Evolutionary conservation across 2,888 invertebrate genomes (phyloP).

Genomic region (Caenorhabditis afra): DNA sequence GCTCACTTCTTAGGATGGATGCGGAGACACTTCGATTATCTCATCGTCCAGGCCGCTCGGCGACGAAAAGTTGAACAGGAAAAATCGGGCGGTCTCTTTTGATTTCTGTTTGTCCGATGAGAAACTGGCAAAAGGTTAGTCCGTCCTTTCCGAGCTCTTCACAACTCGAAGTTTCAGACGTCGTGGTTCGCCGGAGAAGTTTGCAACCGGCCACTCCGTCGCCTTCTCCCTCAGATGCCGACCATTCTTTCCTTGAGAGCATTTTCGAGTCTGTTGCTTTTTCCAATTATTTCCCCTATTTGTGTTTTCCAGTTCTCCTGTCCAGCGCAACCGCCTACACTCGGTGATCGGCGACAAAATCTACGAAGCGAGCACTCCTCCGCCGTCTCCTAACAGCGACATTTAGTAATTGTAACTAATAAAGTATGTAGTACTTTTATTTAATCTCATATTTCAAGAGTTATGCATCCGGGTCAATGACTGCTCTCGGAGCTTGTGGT

Average conservation of each 20-base stretch:
- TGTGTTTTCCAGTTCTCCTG: constrained; percentile 29
- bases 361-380: constrained; percentile 41
- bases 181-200: constrained; percentile 42
- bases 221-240: constrained; percentile 28
- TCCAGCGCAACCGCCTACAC: constrained; percentile 39
- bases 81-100: constrained; percentile 36
- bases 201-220: constrained; percentile 34
- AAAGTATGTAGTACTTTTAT: constrained; percentile 18
- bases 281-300: background rate
- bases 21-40: constrained; percentile 8
- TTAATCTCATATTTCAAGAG: background rate
- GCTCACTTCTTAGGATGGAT: constrained; percentile 18
- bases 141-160: background rate
- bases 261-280: constrained; percentile 32
- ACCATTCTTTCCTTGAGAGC: constrained; percentile 40
- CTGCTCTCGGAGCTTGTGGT: constrained; percentile 39
- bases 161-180: constrained; percentile 5
- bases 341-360: constrained; percentile 48
- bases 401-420: constrained; percentile 38
- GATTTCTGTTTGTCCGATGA: constrained; percentile 31
- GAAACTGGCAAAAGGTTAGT: constrained; percentile 17
- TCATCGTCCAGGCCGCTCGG: constrained; percentile 12
- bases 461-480: constrained; percentile 41
- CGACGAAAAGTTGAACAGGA: constrained; percentile 16
- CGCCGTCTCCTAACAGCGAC: constrained; percentile 7